Conservation (phyloP, 2,113 vertebrate species). For the Tretioscincus oriximinensis region DNA sequence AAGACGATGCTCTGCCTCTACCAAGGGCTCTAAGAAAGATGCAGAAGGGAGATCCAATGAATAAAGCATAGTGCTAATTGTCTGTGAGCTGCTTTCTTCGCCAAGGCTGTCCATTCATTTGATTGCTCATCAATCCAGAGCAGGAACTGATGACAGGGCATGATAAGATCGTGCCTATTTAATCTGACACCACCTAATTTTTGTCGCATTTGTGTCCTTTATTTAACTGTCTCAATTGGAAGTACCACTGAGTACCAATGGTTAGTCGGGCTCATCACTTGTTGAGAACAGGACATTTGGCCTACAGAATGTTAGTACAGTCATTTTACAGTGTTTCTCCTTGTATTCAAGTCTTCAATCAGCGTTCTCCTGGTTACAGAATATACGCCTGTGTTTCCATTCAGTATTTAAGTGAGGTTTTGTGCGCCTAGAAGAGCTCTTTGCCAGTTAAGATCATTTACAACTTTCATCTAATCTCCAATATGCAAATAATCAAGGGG, state of each 20-base stretch:
- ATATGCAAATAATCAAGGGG: too few species aligned
- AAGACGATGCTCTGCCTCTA: neutral
- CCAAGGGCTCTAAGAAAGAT: neutral
- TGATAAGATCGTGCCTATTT: neutral
- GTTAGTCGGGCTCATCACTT: neutral
- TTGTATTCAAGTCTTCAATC: neutral
- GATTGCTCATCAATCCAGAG: slow-evolving; percentile 18
- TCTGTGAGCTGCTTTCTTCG: slow-evolving; percentile 40
- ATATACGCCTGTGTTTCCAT: neutral
- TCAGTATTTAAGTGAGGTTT: neutral
- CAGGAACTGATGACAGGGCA: neutral
- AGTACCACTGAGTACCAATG: neutral
- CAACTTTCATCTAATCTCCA: neutral
- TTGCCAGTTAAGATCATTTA: neutral
- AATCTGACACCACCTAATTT: slow-evolving; percentile 45
- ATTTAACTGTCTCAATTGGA: neutral
- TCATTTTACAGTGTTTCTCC: rapidly evolving
- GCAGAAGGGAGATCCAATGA: slow-evolving; percentile 2
- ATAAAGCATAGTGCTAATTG: slow-evolving; percentile 39
- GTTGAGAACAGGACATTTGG: rapidly evolving
- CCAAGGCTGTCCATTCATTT: slow-evolving; percentile 38
- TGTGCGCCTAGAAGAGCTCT: neutral
- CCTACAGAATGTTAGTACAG: rapidly evolving
- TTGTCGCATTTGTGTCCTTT: slow-evolving; percentile 22
- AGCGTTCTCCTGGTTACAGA: neutral